Evolutionary conservation across 1,140 invertebrate species (phyloP), one percentile per base, ranked within the genome.

Genomic region (Drosophila sp.): DNA sequence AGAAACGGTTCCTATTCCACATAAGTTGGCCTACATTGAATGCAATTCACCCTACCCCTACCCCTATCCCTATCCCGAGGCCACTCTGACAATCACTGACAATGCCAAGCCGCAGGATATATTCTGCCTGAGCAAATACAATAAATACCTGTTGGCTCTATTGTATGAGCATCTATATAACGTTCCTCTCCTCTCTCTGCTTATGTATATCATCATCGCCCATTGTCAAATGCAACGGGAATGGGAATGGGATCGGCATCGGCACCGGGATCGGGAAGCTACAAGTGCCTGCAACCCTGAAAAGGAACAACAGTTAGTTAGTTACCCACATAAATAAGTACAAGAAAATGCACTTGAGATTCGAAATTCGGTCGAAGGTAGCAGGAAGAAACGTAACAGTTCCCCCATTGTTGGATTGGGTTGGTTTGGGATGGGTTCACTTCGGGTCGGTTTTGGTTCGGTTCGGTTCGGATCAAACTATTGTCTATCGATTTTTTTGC

Each of bases 31-130:
- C 55, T 57, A 57, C 55, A 38, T 57, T 74, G 70, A 61, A 33
- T 32, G 27, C 61, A 41, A 4, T 41, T 57, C 33, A 60, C 64
- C 64, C 65, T 41, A 57, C 63, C 32, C 8, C 33, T 25, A 32
- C 1, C 6, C 54, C 54, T 60, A 56, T 11, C 17, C 17, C 17
- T 17, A 17, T 1, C n/a, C 50, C 56, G 11, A 57, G 61, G 35
- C 35, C 35, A 38, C 69, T 57, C 17, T 17, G 17, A 4, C 30
- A 17, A 56, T 32, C 76, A 87, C 83, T 87, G 84, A 87, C 83
- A 87, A 87, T 87, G 84, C 76, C 83, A 78, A 87, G 83, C 83
- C 84, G 76, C 83, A 89, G 83, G 83, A 87, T 87, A 83, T 80
- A 83, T 89, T 87, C 83, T 77, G 76, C 72, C 66, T 87, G 83